These are phyloP conservation scores for Palythoa heliodiscus DNA, from an alignment of 92 coral and sea anemone genomes.

Conservation along the genomic window DNA sequence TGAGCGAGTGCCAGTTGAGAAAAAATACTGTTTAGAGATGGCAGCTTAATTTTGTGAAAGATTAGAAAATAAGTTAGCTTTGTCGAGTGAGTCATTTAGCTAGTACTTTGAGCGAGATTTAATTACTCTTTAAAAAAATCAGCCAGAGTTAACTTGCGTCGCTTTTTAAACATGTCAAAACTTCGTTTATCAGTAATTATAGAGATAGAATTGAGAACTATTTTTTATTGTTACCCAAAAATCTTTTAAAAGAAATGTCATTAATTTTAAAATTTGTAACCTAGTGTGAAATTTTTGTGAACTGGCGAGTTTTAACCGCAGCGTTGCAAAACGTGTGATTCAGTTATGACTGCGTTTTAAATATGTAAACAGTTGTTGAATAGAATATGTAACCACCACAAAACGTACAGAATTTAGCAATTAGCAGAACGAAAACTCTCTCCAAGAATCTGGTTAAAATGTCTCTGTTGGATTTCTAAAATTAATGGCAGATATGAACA, in stretches of 20 bases:
- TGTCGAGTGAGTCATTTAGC: background rate
- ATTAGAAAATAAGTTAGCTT: slow-evolving; percentile 10
- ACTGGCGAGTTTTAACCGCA: slow-evolving; percentile 2
- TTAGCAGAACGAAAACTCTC: background rate
- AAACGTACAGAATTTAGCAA: background rate
- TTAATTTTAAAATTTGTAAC: slow-evolving; percentile 28
- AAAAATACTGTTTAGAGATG: background rate
- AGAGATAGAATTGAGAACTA: background rate
- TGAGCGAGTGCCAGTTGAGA: slow-evolving; percentile 27
- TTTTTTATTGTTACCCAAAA: slow-evolving; percentile 4
- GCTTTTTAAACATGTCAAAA: background rate
- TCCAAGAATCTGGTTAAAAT: slow-evolving; percentile 14
- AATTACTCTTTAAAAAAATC: background rate
- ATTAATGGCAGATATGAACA: slow-evolving; percentile 26
- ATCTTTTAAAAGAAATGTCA: background rate
- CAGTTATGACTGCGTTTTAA: slow-evolving; percentile 45
- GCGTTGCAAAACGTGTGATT: slow-evolving; percentile 46
- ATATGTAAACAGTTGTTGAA: slow-evolving; percentile 57
- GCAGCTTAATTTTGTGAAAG: slow-evolving; percentile 4
- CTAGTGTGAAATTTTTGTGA: slow-evolving; percentile 10
- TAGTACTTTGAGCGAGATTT: background rate
- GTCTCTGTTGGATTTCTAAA: slow-evolving; percentile 1
- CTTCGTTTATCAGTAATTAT: background rate
- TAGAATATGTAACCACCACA: background rate
- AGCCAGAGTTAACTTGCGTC: background rate